Evolutionary conservation across 2,113 vertebrate genomes (phyloP), one percentile per base, ranked within the genome.

Genomic region (Urocitellus parryii): DNA sequence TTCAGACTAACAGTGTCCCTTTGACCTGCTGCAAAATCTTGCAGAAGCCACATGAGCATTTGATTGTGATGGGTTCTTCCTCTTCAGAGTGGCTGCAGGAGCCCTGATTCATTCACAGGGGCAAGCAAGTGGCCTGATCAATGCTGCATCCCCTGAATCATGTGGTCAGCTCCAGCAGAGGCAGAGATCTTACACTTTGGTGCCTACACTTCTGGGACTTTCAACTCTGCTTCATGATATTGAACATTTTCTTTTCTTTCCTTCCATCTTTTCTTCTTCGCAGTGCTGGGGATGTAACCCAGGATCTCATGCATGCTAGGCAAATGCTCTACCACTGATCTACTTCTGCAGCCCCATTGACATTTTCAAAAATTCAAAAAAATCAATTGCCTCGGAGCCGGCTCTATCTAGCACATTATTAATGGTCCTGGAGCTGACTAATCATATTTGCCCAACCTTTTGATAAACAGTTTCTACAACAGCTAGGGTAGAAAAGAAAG

Each of bases 381-480:
- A 98, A 97, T 98, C 97, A 98, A 92, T 86, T 37, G 73, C 89
- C 97, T 97, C 20, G 93, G 95, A 90, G 96, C 93, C 0, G 0
- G 68, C 91, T 90, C 63, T 90, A 76, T 77, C 94, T 76, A 84
- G 96, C 2, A 92, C 97, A 96, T 98, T 97, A 98, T 98, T 98
- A 98, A 97, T 97, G 90, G 85, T 67, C 29, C 13, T 29, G 79
- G 73, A 88, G 78, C 93, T 94, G 95, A 93, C 84, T 98, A 93
- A 97, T 92, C 85, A 34, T 98, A 82, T 97, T 98, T 98, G 94
- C 94, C 88, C 95, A 97, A 45, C 1, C 63, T 97, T 97, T 97
- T 82, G 42, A 61, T 92, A 92, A 97, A 96, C 95, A 79, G 90
- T 56, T 95, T 97, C 27, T 83, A 92, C 85, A 73, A 70, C 74